Evolutionary conservation across 2,888 invertebrate genomes (phyloP).

Genomic region (Amphipoea lucens): DNA sequence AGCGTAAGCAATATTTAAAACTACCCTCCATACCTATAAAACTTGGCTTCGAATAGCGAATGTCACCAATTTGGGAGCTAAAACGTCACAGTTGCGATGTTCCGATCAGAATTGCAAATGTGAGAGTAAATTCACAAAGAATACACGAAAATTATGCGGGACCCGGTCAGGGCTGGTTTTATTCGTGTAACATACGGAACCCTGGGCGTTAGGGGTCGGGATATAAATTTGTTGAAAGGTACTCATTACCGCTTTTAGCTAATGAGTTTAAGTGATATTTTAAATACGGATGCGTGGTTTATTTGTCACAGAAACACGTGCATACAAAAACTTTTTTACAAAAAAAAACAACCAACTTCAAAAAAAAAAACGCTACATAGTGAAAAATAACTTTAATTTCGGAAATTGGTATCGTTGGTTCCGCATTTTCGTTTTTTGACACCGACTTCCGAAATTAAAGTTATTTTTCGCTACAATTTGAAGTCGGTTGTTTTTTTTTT

Average conservation of each 20-base stretch:
- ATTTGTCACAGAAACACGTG: too few species aligned
- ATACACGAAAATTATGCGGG: slow-evolving; percentile 85
- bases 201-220: slow-evolving; percentile 62
- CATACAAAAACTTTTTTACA: too few species aligned
- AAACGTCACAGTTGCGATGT: slow-evolving; percentile 68
- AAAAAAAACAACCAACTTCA: too few species aligned
- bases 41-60: slow-evolving; percentile 65
- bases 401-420: too few species aligned
- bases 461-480: too few species aligned
- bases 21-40: slow-evolving; percentile 57
- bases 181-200: slow-evolving; percentile 75
- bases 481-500: too few species aligned
- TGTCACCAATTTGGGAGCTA: slow-evolving; percentile 67
- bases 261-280: slow-evolving; percentile 62
- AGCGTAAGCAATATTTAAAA: slow-evolving; percentile 69
- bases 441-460: too few species aligned
- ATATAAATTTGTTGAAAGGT: slow-evolving; percentile 73
- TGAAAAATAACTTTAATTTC: too few species aligned
- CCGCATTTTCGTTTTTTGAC: too few species aligned
- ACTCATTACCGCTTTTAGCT: slow-evolving; percentile 64
- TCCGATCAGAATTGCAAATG: slow-evolving; percentile 84
- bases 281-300: slow-evolving; percentile 40
- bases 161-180: slow-evolving; percentile 72
- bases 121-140: slow-evolving; percentile 83
- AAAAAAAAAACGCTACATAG: too few species aligned